A percentile compares a stretch with the other conserved stretches of the same genome.
phyloP scores from a whole-genome alignment of 37 sponge, comb jelly and placozoan genomes.

The Axinella damicornis region DNA sequence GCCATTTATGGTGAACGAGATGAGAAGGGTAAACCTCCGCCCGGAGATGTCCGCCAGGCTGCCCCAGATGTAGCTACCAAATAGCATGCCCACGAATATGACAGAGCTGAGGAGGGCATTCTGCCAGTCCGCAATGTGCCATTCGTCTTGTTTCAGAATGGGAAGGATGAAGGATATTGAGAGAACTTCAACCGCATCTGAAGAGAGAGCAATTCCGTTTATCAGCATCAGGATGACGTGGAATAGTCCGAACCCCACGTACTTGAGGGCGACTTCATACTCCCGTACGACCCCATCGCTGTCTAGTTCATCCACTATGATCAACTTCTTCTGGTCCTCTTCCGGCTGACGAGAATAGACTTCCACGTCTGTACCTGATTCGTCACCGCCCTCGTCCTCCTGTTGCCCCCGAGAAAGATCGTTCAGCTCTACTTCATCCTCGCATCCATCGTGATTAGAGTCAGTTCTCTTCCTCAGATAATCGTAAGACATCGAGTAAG shows the following conservation, averaged over 20 bases:
- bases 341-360: too few species aligned
- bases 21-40: constrained; percentile 45
- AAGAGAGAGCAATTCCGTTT: constrained; percentile 69
- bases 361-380: too few species aligned
- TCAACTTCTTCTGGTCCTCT: too few species aligned
- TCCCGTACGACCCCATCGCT: constrained; percentile 45
- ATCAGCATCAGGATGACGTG: constrained; percentile 53
- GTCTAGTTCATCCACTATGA: constrained; percentile 12
- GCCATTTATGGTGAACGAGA: constrained; percentile 62
- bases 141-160: constrained; percentile 18
- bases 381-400: too few species aligned
- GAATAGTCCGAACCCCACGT: constrained; percentile 69
- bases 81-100: constrained; percentile 78
- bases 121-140: constrained; percentile 17
- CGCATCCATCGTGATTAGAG: too few species aligned
- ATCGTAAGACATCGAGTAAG: too few species aligned
- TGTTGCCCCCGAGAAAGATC: too few species aligned
- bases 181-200: constrained; percentile 77
- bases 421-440: too few species aligned
- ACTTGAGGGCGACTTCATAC: constrained; percentile 68
- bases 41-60: constrained; percentile 66
- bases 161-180: constrained; percentile 65
- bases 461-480: too few species aligned
- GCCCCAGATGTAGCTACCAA: constrained; percentile 81
- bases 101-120: constrained; percentile 52